Base-by-base conservation (phyloP, 2,888 invertebrate species). In the Philonicus albiceps region DNA sequence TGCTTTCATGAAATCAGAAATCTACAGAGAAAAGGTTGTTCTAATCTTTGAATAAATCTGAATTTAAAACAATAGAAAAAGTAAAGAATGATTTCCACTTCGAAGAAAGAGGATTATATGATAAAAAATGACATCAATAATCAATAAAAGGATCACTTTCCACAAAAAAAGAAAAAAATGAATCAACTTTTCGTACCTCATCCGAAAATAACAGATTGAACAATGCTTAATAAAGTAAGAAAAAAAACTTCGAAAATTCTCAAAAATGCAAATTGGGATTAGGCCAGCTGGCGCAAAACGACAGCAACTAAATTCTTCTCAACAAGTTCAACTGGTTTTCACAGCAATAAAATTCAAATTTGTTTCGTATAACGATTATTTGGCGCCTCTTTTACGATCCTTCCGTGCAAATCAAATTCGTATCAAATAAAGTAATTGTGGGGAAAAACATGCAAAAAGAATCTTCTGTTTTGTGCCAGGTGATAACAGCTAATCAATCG, bases 311-410 rank as follows among this genome's bases (percentile, higher is more conserved):
- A 34, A 64, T 31, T 72, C 73, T 55, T 31, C 11, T 22, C n/a
- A 30, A 27, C 84, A 37, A 84, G 84, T 31, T 27, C 40, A 73
- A 84, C 84, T 84, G 84, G 84, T 84, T 81, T 84, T 19, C 13
- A 7, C 7, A 43, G 6, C 72, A 73, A 72, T 84, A 43, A 84
- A 84, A 31, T 73, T 72, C 40, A 73, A 84, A 81, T 81, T 81
- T 30, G 73, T 27, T 84, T 16, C 1, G 73, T 72, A 73, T 84
- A 73, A 73, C 49, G 49, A 84, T 84, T 73, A 84, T 84, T 84
- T 84, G 84, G 84, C 84, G 84, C 84, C 84, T 73, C 84, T 73
- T 84, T 84, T 40, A 84, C 84, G 84, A 84, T 84, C 72, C 43
- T 64, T 27, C 64, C 64, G 64, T 83, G 72, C 72, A 84, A 84